Percentiles rank a stretch among this genome's conserved stretches.
These are phyloP conservation scores for Drosophila dives DNA, from an alignment of 2,888 invertebrate genomes.

Conservation along the genomic window DNA sequence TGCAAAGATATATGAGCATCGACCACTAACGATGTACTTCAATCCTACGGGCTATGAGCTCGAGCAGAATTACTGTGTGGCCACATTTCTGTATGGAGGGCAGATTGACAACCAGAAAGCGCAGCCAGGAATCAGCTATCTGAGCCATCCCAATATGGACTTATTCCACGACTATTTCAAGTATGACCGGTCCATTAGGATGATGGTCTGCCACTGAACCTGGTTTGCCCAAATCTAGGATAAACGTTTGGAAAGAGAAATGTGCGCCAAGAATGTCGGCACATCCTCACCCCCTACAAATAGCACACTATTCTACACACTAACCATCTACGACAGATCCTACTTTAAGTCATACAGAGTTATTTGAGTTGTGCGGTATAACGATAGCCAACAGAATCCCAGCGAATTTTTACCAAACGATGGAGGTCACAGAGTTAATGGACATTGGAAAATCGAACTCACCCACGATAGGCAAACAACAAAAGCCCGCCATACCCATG, in stretches of 20 bases:
- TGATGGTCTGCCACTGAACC: slow-evolving; percentile 50
- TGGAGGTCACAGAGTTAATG: slow-evolving; percentile 28
- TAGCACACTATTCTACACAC: slow-evolving; percentile 38
- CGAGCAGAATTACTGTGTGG: slow-evolving; percentile 23
- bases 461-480: not conserved
- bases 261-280: not conserved
- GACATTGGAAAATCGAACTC: not conserved
- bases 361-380: slow-evolving; percentile 43
- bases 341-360: slow-evolving; percentile 37
- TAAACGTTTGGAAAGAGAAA: slow-evolving; percentile 26
- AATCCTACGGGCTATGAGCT: slow-evolving; percentile 21
- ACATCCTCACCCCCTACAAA: not conserved
- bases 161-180: slow-evolving; percentile 17
- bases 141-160: slow-evolving; percentile 42
- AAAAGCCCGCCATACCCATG: slow-evolving; percentile 33
- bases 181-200: slow-evolving; percentile 42
- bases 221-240: slow-evolving; percentile 50
- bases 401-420: slow-evolving; percentile 47
- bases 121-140: slow-evolving; percentile 23
- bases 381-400: slow-evolving; percentile 36
- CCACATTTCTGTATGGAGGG: slow-evolving; percentile 46
- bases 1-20: slow-evolving; percentile 29
- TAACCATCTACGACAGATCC: slow-evolving; percentile 47
- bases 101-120: not conserved
- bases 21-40: slow-evolving; percentile 28